Evolutionary conservation across 2,113 vertebrate species (phyloP).

Genomic region (Hyla sarda): DNA sequence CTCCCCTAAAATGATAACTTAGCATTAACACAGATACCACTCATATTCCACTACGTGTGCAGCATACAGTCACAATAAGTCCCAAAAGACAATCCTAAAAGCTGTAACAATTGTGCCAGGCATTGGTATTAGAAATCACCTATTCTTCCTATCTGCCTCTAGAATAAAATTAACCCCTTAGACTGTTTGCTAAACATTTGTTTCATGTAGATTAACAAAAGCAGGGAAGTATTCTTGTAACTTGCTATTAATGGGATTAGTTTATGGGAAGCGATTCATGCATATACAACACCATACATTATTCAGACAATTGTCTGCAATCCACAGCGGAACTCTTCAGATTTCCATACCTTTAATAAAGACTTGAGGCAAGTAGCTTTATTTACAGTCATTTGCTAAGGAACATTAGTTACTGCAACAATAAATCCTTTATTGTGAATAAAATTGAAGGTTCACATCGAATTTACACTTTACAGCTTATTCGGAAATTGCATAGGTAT

Average conservation of each 20-base stretch:
- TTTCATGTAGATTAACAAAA: not conserved
- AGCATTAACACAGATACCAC: conserved; percentile 16
- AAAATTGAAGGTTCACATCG: no score
- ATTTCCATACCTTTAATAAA: not conserved
- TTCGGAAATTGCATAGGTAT: no score
- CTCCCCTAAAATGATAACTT: conserved; percentile 79
- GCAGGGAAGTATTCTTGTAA: not conserved
- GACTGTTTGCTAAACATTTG: not conserved
- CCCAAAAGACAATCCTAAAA: not conserved
- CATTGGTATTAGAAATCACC: not conserved
- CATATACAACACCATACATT: not conserved
- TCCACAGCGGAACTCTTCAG: not conserved
- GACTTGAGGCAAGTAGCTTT: no score
- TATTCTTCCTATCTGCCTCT: not conserved
- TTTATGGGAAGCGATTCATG: not conserved
- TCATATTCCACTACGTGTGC: not conserved
- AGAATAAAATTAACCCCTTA: not conserved
- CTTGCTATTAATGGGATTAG: not conserved
- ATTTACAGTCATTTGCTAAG: no score
- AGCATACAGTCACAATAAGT: not conserved
- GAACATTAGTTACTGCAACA: not conserved
- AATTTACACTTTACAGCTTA: no score
- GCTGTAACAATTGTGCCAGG: not conserved
- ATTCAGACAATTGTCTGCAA: not conserved
- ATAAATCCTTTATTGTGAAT: no score